These are phyloP conservation scores for Patella ulyssiponensis DNA, from an alignment of 2,888 invertebrate species.

Conservation along the genomic window DNA sequence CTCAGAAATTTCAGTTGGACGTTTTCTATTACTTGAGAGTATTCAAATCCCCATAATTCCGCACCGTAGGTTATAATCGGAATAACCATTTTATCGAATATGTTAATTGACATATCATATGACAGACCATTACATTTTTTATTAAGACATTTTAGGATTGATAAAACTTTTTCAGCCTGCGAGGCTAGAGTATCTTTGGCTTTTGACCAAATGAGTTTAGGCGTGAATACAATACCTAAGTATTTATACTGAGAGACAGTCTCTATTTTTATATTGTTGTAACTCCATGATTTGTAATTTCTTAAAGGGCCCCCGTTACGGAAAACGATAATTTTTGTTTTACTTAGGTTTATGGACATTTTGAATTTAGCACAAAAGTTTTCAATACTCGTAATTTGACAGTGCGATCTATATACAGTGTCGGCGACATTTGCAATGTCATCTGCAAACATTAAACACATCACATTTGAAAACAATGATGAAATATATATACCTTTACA, in stretches of 20 bases:
- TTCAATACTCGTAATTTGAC: conserved; percentile 21
- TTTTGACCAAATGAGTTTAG: conserved; percentile 17
- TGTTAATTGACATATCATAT: background rate
- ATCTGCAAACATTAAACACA: no score
- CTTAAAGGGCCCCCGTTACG: background rate
- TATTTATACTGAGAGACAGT: conserved; percentile 3
- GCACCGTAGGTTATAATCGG: conserved; percentile 4
- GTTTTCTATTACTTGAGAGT: conserved; percentile 4
- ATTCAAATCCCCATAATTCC: conserved; percentile 1
- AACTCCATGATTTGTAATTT: conserved; percentile 2
- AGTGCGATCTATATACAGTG: conserved; percentile 5
- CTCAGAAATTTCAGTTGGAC: background rate
- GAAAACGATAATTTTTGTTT: conserved; percentile 1
- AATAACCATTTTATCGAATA: conserved; percentile 2
- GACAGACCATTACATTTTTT: background rate
- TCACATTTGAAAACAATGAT: no score
- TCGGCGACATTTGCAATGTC: conserved; percentile 20
- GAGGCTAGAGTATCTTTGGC: background rate
- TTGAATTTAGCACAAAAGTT: conserved; percentile 15
- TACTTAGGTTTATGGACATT: conserved; percentile 7
- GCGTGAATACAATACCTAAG: conserved; percentile 19
- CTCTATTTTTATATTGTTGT: background rate
- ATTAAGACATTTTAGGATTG: background rate
- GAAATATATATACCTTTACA: no score
- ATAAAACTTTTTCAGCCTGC: conserved; percentile 22